Evolutionary conservation across 2,113 vertebrate species (phyloP).

Genomic region (Sterrhoptilus dennistouni): DNA sequence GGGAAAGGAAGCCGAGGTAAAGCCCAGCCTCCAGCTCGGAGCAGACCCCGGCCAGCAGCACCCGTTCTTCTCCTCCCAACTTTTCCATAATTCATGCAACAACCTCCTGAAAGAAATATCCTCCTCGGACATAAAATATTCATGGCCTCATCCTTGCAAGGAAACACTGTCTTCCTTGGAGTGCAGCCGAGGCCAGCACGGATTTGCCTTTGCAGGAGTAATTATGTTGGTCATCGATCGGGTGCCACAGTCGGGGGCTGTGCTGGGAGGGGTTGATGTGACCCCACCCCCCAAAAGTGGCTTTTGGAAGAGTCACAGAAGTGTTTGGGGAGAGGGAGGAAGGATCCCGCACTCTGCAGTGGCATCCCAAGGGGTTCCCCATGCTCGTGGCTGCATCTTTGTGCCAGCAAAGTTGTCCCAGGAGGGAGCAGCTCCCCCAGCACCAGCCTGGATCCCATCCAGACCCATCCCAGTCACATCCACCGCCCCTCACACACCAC

Average conservation of each 20-base stretch:
- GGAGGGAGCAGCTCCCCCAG: not conserved
- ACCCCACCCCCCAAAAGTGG: not conserved
- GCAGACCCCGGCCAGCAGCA: not conserved
- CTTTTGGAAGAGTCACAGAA: not conserved
- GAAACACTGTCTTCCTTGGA: slow-evolving; percentile 51
- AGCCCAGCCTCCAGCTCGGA: fast-evolving
- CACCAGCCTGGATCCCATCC: not conserved
- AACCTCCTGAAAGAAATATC: slow-evolving; percentile 55
- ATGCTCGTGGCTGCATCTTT: not conserved
- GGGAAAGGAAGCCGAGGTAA: not conserved
- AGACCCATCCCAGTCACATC: not conserved
- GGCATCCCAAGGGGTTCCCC: not conserved
- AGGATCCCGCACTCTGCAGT: fast-evolving
- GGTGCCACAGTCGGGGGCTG: not conserved
- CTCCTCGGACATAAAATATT: slow-evolving; percentile 64
- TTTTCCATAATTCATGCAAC: slow-evolving; percentile 67
- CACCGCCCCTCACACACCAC: not conserved
- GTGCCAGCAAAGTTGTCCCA: not conserved
- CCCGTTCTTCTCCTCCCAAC: not conserved
- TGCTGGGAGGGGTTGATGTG: fast-evolving
- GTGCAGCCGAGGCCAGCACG: not conserved
- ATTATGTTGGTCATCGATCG: not conserved
- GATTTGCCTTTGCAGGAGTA: slow-evolving; percentile 48
- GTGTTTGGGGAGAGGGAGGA: not conserved
- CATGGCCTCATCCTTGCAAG: slow-evolving; percentile 53